Base-by-base conservation (phyloP, 2,888 invertebrate species). In the Cantharis lateralis region DNA sequence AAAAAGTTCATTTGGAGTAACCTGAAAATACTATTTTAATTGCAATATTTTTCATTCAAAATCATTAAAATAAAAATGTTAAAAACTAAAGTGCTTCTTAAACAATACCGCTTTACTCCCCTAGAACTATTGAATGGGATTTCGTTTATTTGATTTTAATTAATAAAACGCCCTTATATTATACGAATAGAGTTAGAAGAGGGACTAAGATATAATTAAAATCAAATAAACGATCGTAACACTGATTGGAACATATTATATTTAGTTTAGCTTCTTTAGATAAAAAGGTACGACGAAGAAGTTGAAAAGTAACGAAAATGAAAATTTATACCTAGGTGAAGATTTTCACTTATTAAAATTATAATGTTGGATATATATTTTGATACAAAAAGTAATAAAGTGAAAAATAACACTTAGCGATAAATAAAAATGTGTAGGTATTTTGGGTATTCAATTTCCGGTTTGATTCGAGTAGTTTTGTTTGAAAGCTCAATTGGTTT, bases 401-500 rank as follows among this genome's bases (percentile, higher is more conserved):
- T 48, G n/a, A 48, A 48, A 48, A 48, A 48, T 48, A 48, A n/a
- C 48, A 48, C 48, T 48, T 48, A 48, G n/a, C n/a, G 48, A 9
- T n/a, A 48, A 48, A 48, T 48, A 48, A 48, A 48, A 48, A 48
- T 48, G 48, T 48, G 20, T 66, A 66, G 15, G 24, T 20, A 20
- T 63, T 16, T 63, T 20, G 63, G 11, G 18, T 16, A 63, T 18
- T 63, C 64, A 66, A 20, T 66, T 20, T 66, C 20, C 15, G 18
- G 64, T 66, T 66, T 66, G 18, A 66, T 66, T 66, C 20, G 20
- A 66, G 64, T 66, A 66, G 64, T 66, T 66, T 66, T 66, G 64
- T 66, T 66, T 20, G 24, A 66, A n/a, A 66, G 68, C 48, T 26
- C 68, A 69, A 73, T 73, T 73, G 61, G 16, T 73, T 73, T 73